Evolutionary conservation across 1,140 invertebrate genomes (phyloP), one percentile per base, ranked within the genome.

Genomic region (Cherax quadricarinatus): DNA sequence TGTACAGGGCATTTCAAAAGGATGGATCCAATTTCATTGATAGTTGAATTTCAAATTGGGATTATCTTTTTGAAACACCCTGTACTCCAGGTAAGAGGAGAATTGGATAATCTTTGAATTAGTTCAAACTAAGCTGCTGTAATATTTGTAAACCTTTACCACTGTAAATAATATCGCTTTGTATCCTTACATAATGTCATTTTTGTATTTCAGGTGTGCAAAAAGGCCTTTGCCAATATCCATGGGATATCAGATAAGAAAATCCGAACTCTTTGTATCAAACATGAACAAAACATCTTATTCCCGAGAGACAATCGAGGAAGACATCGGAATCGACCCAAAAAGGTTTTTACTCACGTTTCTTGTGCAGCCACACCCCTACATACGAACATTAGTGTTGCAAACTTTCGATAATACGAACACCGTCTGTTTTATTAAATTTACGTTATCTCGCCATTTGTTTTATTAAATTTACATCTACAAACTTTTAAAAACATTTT

Each of bases 201-300:
- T n/a, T 73, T 79, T 51, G 18, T 21, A 82, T 87, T 83, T 86
- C 96, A 96, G 95, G 95, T 96, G n/a, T 96, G 96, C 93, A 96
- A 96, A 93, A 95, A 95, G 79, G 96, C 96, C 66, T 96, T 96
- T 94, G 96, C 96, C 95, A 96, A 96, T 94, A 96, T 96, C 87
- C 96, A 96, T 95, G 95, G 95, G 6, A 96, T 96, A 75, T 96
- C 96, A 51, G 95, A 96, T 93, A 94, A 96, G 91, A 96, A 96
- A 94, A 96, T 96, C 0, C 94, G 96, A 94, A 96, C 96, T 7
- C 94, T 96, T 7, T 96, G 96, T 93, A 95, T 96, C 91, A 96
- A 96, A 94, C 96, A 96, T 95, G 96, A 96, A 94, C 96, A 96
- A 94, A 96, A 96, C 88, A 95, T 96, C 1, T 95, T 96, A 95